Base-by-base conservation (phyloP, 2,888 invertebrate genomes). In the Spialia ferax region DNA sequence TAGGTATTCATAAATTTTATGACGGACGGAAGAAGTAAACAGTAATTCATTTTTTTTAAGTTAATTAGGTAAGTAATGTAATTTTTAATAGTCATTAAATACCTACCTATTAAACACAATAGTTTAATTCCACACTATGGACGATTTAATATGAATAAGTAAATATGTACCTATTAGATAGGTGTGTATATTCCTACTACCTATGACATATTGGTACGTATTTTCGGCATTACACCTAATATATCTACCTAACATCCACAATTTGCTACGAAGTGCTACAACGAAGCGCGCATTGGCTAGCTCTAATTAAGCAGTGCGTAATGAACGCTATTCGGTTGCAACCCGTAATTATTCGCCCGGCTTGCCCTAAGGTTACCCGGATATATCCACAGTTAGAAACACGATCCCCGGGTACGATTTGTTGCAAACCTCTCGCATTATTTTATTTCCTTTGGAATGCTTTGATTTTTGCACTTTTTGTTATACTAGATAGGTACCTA, bases 381-480 rank as follows among this genome's bases (percentile, higher is more conserved):
- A 87, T 87, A 87, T 84, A 84, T 83, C 81, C 77, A 83, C 78
- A n/a, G n/a, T n/a, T n/a, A 84, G 84, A 84, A 88, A 88, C 83
- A 79, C 78, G 81, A 86, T n/a, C 82, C 82, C 80, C 78, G 82
- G 79, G 20, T 75, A 70, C 78, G 77, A 84, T 85, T 82, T 80
- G 71, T 78, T 71, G 77, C n/a, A 62, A 50, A 32, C 7, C n/a
- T n/a, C n/a, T n/a, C n/a, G n/a, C n/a, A n/a, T n/a, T n/a, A n/a
- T n/a, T n/a, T n/a, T n/a, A n/a, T n/a, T n/a, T n/a, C n/a, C n/a
- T n/a, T n/a, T n/a, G n/a, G n/a, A n/a, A n/a, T n/a, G n/a, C n/a
- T n/a, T n/a, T n/a, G n/a, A n/a, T n/a, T n/a, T n/a, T n/a, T n/a
- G n/a, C n/a, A n/a, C n/a, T n/a, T n/a, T n/a, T n/a, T n/a, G n/a